phyloP scores from a whole-genome alignment of 2,113 vertebrate species.

The Xenopus laevis region DNA sequence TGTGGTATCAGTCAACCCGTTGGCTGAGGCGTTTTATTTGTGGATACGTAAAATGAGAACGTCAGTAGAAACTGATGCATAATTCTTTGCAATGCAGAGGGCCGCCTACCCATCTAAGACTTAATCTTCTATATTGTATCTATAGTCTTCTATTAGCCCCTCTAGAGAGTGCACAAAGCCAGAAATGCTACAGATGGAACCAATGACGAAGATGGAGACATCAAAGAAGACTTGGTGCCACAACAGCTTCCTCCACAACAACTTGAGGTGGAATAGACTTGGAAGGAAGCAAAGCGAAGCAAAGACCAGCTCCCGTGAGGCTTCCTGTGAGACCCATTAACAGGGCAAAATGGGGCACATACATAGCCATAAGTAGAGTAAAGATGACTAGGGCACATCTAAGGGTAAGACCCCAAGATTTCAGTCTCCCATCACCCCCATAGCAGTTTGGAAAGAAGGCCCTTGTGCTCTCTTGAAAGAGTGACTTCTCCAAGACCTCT shows the following conservation, averaged over 20 bases:
- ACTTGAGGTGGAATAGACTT: constrained; percentile 95
- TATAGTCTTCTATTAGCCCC: constrained; percentile 94
- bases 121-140: constrained; percentile 79
- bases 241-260: constrained; percentile 92
- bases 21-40: constrained; percentile 45
- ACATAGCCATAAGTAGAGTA: constrained; percentile 98
- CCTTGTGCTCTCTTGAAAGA: constrained; percentile 87
- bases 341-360: constrained; percentile 94
- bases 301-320: constrained; percentile 93
- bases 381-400: constrained; percentile 91
- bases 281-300: constrained; percentile 97
- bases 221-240: constrained; percentile 99
- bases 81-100: constrained; percentile 41
- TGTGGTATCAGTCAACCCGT: constrained; percentile 57
- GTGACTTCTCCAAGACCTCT: constrained; percentile 87
- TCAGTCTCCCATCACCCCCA: constrained; percentile 85
- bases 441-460: constrained; percentile 90
- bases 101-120: constrained; percentile 55
- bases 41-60: constrained; percentile 44
- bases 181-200: constrained; percentile 95
- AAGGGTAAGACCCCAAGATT: constrained; percentile 90
- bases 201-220: constrained; percentile 96
- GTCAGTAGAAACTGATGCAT: constrained; percentile 51
- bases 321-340: constrained; percentile 98
- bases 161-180: constrained; percentile 96